phyloP scores from a whole-genome alignment of 2,113 vertebrate genomes.

The Mola mola region DNA sequence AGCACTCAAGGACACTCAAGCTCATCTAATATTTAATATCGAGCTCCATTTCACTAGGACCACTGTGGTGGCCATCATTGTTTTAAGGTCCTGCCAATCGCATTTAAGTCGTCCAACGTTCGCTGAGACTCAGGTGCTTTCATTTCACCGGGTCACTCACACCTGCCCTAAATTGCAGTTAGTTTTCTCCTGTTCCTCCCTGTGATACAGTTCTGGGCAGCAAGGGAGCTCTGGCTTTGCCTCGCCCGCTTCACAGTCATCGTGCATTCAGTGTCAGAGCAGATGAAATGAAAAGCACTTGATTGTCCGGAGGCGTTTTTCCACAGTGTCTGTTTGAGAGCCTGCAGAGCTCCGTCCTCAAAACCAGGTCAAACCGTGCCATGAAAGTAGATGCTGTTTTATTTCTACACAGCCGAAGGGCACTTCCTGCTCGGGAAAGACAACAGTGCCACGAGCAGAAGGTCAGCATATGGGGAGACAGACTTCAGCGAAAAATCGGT shows the following conservation, averaged over 20 bases:
- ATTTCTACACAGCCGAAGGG: constrained; percentile 49
- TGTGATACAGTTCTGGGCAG: constrained; percentile 7
- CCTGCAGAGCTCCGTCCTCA: constrained; percentile 42
- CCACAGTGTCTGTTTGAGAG: constrained; percentile 46
- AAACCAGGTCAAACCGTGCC: constrained; percentile 63
- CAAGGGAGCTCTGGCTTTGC: constrained; percentile 11
- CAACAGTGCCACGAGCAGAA: constrained; percentile 8
- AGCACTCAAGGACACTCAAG: no score
- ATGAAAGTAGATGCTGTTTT: constrained; percentile 32
- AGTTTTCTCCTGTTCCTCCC: constrained; percentile 17
- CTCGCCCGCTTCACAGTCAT: constrained; percentile 26
- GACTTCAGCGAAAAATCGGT: constrained; percentile 9
- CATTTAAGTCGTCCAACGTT: background rate
- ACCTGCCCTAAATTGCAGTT: constrained; percentile 25
- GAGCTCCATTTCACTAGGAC: constrained; percentile 22
- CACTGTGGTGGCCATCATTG: constrained; percentile 3
- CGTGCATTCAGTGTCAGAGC: constrained; percentile 26
- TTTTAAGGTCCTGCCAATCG: constrained; percentile 38
- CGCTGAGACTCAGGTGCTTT: constrained; percentile 21
- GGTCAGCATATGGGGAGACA: constrained; percentile 33
- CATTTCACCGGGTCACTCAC: constrained; percentile 26
- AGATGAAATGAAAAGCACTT: constrained; percentile 52
- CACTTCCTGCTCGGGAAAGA: constrained; percentile 20
- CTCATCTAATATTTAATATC: no score
- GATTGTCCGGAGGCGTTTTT: constrained; percentile 68